Evolutionary conservation across 92 coral and sea anemone genomes (phyloP), one percentile per base, ranked within the genome.

Genomic region (Paragorgia papillata): DNA sequence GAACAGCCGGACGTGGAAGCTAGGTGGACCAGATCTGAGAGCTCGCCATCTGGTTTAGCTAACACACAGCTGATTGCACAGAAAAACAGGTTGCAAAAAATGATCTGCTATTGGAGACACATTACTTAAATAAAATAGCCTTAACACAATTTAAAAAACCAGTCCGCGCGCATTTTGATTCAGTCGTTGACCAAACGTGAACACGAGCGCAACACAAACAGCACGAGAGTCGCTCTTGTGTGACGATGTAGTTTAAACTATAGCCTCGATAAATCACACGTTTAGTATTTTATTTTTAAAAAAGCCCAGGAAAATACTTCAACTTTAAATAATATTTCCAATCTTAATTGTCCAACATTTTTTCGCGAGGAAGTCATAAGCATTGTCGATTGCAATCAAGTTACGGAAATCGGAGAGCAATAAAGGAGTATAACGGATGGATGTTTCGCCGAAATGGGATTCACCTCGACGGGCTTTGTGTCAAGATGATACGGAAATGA

Each of bases 41-140:
- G 13, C 30, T 18, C 9, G 53, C 76, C 76, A 69, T 69, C 76
- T 69, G 76, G 34, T 69, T 32, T n/a, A 18, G 26, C 10, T 44
- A 51, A n/a, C n/a, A 56, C 76, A 69, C 76, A 69, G 76, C 76
- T 69, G 76, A 69, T 69, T 49, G 54, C 54, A 32, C 76, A 69
- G 58, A 26, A 37, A 53, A 69, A 69, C 76, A 69, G 76, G 76
- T 69, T 69, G 76, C 61, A 6, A 56, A 22, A 22, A 28, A 56
- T 7, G 62, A 49, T 17, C 41, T 61, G 61, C 76, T 50, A 55
- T 69, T 69, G 54, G 76, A 33, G 28, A 41, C 13, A 44, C 33
- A 69, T 69, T 69, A 69, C 76, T 69, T 69, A 69, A 69, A 69
- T 69, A 49, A 69, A 69, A 69, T 69, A 62, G 50, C 76, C 39